phyloP scores from a whole-genome alignment of 2,797 vertebrate genomes.

The Prionace glauca region DNA sequence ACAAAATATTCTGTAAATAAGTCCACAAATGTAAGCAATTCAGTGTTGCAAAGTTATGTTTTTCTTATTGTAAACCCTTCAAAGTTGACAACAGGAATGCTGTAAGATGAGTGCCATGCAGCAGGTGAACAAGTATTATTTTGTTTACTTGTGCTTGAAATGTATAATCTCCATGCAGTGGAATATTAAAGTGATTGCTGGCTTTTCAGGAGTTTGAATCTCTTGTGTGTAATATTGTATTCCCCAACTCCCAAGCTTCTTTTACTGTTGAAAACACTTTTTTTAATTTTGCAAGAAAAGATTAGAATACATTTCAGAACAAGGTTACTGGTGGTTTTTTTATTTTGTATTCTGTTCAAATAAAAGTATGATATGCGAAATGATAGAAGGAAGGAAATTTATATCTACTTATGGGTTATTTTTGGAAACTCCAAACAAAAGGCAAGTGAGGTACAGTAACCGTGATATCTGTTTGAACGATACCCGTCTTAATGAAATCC shows the following conservation, averaged over 20 bases:
- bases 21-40: background rate
- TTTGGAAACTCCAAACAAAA: background rate
- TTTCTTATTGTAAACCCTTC: background rate
- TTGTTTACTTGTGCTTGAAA: background rate
- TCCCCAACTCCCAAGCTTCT: background rate
- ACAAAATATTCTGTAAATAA: constrained; percentile 12
- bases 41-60: background rate
- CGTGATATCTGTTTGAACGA: background rate
- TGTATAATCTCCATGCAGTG: background rate
- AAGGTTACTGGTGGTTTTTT: background rate
- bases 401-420: background rate
- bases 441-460: background rate
- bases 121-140: background rate
- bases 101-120: background rate
- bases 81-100: background rate
- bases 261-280: background rate
- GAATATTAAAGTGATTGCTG: constrained; percentile 17
- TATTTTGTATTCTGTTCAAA: background rate
- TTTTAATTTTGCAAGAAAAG: background rate
- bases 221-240: background rate
- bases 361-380: background rate
- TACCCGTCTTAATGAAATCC: background rate
- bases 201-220: background rate
- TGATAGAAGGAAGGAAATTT: too few species aligned
- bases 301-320: background rate